Conservation (phyloP, 1,140 invertebrate species). For the Drosophila lacteicornis region DNA sequence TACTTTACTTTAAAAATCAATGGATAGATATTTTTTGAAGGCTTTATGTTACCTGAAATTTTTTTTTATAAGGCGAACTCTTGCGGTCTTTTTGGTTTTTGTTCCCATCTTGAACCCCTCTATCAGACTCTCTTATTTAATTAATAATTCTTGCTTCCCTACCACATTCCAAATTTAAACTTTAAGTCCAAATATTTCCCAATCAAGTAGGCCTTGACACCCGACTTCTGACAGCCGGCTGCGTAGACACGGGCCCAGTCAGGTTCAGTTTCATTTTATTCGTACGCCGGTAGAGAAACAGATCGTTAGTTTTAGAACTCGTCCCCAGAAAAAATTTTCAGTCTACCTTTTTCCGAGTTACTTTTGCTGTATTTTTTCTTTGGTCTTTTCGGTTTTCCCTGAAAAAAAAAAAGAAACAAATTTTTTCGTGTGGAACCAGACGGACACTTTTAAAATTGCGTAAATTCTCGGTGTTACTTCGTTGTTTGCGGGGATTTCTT, state of each 20-base stretch:
- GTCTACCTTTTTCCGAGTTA: slow-evolving; percentile 8
- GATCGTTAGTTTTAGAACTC: slow-evolving; percentile 31
- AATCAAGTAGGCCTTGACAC: slow-evolving; percentile 27
- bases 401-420: slow-evolving; percentile 3
- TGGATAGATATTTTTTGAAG: neutral
- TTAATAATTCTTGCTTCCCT: neutral
- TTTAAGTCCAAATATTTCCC: neutral
- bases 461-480: slow-evolving; percentile 12
- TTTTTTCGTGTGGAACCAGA: slow-evolving; percentile 10
- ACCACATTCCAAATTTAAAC: no score
- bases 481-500: neutral
- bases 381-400: slow-evolving; percentile 1
- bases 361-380: slow-evolving; percentile 4
- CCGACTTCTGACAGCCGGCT: neutral
- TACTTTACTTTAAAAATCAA: no score
- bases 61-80: neutral
- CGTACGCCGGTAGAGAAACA: slow-evolving; percentile 37
- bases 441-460: slow-evolving; percentile 14
- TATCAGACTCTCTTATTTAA: neutral
- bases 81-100: neutral
- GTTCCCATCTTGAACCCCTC: rapidly evolving
- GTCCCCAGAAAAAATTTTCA: slow-evolving; percentile 25
- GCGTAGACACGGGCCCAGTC: neutral
- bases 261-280: slow-evolving; percentile 27
- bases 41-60: neutral